Base-by-base conservation (phyloP, 1,140 invertebrate genomes). In the Oryzaephilus surinamensis region DNA sequence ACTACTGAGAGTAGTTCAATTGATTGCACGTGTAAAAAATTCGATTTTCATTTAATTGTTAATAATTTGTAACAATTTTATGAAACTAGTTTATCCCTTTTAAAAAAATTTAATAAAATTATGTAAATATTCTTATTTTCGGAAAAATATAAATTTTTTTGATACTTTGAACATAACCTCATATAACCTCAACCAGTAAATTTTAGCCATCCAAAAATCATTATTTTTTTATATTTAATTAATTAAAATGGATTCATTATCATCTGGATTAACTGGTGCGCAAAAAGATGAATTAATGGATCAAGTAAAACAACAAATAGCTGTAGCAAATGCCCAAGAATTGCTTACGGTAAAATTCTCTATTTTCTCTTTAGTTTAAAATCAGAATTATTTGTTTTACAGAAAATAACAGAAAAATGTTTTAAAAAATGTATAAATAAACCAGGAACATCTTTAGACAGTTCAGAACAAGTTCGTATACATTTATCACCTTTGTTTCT, bases 341-440 rank as follows among this genome's bases (percentile, higher is more conserved):
- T 65, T 97, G 47, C 68, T 97, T 27, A 80, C 83, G 63, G 85
- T 89, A 71, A 65, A 57, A 57, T 54, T 7, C 15, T 28, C 11
- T 1, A 7, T 14, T 19, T 27, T 20, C 49, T 39, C 15, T 17
- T 10, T 55, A 44, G 55, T 46, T 46, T 30, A 50, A 6, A 21
- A 13, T 3, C 8, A 31, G 10, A n/a, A n/a, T 38, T 23, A 36
- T 39, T 54, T 38, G 64, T 50, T 57, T 75, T 79, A 32, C 63
- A 90, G 72, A 95, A 95, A 82, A 93, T 97, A 75, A 89, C 90
- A 21, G 87, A 95, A 60, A 97, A 97, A 67, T 97, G 94, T 67
- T 97, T 95, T 58, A 88, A 86, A 61, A 95, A 95, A 59, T 97
- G 93, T 64, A 80, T 97, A 45, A 61, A 63, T 31, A 94, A 90